Evolutionary conservation across 2,113 vertebrate genomes (phyloP), one percentile per base, ranked within the genome.

Genomic region (Megaptera novaeangliae): DNA sequence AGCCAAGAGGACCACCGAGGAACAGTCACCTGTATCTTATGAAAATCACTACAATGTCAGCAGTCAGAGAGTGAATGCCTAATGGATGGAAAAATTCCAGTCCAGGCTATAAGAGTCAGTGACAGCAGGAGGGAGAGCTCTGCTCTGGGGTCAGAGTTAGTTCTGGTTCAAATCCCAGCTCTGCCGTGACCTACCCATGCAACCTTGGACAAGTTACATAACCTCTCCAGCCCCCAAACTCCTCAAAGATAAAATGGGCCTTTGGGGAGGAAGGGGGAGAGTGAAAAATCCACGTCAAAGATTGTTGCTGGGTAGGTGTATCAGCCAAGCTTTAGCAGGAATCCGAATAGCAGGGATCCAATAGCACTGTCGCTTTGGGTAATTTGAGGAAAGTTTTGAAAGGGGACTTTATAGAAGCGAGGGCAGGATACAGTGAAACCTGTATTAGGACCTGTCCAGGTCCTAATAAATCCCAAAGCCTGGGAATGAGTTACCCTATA

Each of bases 1-100:
- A 78, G n/a, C 3, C 63, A 39, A 39, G n/a, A 23, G 3, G 39
- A 34, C 46, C 57, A 3, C 71, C 14, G 64, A 59, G 64, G 34
- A 31, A 17, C n/a, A 14, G 91, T 25, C 34, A 1, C 57, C 8
- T 61, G 17, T 49, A 63, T 27, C 39, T 75, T 31, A 12, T 8
- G 6, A 83, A 87, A 80, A 13, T 36, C 57, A 31, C 49, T 46
- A 17, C 7, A 3, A 2, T 5, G 36, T 44, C 31, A 23, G 27
- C 69, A 46, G 17, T 21, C 4, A 39, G 55, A 68, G 44, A 14
- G 52, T 12, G 6, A 44, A 5, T 0, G 34, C 10, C 13, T 8
- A 14, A 15, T 0, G 0, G 36, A 55, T 3, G 21, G 68, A 7
- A 8, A 27, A 2, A 23, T 20, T 74, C 25, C 25, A 12, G 27